Conservation (phyloP, 1,140 invertebrate species). For the Steinernema khuongi region DNA sequence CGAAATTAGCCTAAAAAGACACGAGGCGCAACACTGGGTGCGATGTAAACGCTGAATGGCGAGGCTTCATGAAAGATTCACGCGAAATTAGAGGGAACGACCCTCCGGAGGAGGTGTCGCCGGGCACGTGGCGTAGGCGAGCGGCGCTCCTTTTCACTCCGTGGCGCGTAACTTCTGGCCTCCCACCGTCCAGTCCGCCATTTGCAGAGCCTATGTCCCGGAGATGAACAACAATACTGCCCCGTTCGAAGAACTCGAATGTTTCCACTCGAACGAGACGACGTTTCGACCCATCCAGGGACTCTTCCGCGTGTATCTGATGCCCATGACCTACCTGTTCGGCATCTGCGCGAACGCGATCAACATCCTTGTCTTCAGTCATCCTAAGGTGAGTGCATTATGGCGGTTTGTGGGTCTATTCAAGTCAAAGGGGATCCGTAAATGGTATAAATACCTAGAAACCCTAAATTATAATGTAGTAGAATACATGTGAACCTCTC, state of each 20-base stretch:
- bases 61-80: too few relatives aligned
- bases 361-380: slow-evolving; percentile 34
- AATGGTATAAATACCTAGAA: neutral
- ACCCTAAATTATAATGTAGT: neutral
- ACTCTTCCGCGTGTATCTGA: slow-evolving; percentile 27
- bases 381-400: slow-evolving; percentile 9
- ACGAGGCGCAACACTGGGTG: too few relatives aligned
- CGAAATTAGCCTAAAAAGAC: too few relatives aligned
- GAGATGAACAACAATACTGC: neutral
- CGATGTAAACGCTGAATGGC: too few relatives aligned
- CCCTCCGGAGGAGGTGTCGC: too few relatives aligned
- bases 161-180: too few relatives aligned
- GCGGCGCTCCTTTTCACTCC: too few relatives aligned
- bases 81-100: too few relatives aligned
- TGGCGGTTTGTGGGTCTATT: too few relatives aligned
- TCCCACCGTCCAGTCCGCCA: too few relatives aligned
- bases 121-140: too few relatives aligned
- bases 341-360: slow-evolving; percentile 29
- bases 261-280: slow-evolving; percentile 7
- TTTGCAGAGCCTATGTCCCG: neutral
- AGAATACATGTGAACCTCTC: too few relatives aligned
- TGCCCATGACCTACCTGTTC: slow-evolving; percentile 28
- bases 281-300: slow-evolving; percentile 20
- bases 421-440: slow-evolving; percentile 22
- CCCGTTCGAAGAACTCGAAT: neutral